Percentiles rank a stretch among this genome's conserved stretches.
These are phyloP conservation scores for Adela reaumurella DNA, from an alignment of 2,888 invertebrate genomes.

Conservation along the genomic window DNA sequence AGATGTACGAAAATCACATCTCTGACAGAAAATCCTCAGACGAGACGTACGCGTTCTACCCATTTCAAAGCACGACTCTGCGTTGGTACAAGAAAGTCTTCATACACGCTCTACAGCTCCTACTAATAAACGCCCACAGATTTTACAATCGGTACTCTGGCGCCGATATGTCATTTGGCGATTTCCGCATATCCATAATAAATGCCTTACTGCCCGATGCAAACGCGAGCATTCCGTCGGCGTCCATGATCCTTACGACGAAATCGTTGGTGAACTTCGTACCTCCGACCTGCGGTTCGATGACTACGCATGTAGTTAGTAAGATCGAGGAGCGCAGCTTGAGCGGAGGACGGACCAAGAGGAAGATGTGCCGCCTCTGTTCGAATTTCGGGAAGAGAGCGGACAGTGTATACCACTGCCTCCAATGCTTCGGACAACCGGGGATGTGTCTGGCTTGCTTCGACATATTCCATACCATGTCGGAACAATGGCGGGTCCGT, in stretches of 20 bases:
- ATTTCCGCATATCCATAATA: too few species aligned
- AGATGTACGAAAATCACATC: conserved; percentile 11
- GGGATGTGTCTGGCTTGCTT: conserved; percentile 4
- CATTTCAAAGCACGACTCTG: conserved; percentile 2
- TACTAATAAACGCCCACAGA: conserved; percentile 9
- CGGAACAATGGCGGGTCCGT: too few species aligned
- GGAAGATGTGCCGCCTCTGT: conserved; percentile 4
- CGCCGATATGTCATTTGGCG: too few species aligned
- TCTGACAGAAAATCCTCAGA: conserved; percentile 9
- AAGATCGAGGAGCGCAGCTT: conserved; percentile 4
- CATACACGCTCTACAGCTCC: conserved; percentile 10
- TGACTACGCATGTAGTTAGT: conserved; percentile 1
- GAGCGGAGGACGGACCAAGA: conserved; percentile 1
- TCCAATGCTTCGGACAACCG: conserved; percentile 1
- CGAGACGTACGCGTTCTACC: conserved; percentile 11
- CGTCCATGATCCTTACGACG: too few species aligned
- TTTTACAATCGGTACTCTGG: conserved; percentile 7
- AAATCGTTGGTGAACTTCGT: too few species aligned
- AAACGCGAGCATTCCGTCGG: too few species aligned
- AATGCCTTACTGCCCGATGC: too few species aligned
- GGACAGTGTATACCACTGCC: conserved; percentile 3
- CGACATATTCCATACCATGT: conserved; percentile 2
- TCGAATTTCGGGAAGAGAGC: conserved; percentile 3
- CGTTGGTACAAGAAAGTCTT: conserved; percentile 12
- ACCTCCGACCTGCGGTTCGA: too few species aligned